Evolutionary conservation across 2,888 invertebrate genomes (phyloP), one percentile per base, ranked within the genome.

Genomic region (Philaethria dido): DNA sequence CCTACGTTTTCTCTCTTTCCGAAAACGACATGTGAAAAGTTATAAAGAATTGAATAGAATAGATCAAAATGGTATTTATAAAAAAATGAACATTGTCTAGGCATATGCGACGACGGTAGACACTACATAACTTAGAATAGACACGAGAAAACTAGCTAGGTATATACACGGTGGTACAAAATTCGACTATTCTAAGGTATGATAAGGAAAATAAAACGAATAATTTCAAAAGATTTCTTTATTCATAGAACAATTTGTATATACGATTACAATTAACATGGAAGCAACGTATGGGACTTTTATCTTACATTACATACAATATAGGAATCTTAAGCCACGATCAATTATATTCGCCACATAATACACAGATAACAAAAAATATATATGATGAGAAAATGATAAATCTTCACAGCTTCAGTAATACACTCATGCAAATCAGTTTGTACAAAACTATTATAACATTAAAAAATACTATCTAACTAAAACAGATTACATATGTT

Each of bases 281-380:
- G 91, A 92, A 92, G 91, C 91, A 86, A 86, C 80, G 77, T 80
- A 88, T 85, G 88, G 89, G 88, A 87, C 88, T 81, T 52, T 64
- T 62, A 66, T 62, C 74, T 76, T 74, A 74, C 29, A 48, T 66
- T 71, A 71, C 54, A 71, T 67, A 71, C 64, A 33, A 18, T 47
- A 66, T 69, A 73, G 68, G 71, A 72, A 71, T 72, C 73, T 78
- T 75, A 76, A 67, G 65, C 64, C 45, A 69, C 47, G 69, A 66
- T 79, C 20, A 22, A 80, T 74, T 72, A 73, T 72, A 73, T 72
- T 69, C 68, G 73, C 73, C 69, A 69, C 68, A 68, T 66, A 72
- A 68, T 69, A 60, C 60, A 33, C 36, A 69, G n/a, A 64, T 52
- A 45, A 60, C 45, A 36, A 63, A 68, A 47, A 48, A 61, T 39